Evolutionary conservation across 2,888 invertebrate genomes (phyloP), one percentile per base, ranked within the genome.

Genomic region (Platycheirus rosarum): DNA sequence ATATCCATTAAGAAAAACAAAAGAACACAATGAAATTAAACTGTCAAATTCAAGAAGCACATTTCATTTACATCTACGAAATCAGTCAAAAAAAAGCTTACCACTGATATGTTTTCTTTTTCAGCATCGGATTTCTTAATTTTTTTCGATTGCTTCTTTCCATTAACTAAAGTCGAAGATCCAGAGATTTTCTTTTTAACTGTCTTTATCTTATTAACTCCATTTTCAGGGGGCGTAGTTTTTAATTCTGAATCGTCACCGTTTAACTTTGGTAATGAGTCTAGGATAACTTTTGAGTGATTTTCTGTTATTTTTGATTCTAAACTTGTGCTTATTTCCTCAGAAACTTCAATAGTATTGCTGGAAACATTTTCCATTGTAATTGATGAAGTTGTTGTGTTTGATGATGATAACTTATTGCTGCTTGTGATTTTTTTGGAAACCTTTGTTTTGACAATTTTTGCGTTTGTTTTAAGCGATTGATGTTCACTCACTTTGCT

Each of bases 81-180:
- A n/a, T n/a, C n/a, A n/a, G n/a, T n/a, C n/a, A n/a, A n/a, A n/a
- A n/a, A n/a, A n/a, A n/a, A 18, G 70, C 87, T 93, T 90, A 94
- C 94, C 91, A 94, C 93, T 84, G 93, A 94, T 87, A 94, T 93
- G 87, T 93, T 94, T 87, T 94, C 93, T 89, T 93, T 93, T 86
- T 93, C 93, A 78, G 91, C 91, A 84, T 93, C 93, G 84, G 88
- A 91, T 87, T 93, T 93, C 88, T 93, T 93, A 60, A 92, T 92
- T 88, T 93, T 94, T 90, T 93, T 94, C 69, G 92, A 91, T 88
- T 93, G 93, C 89, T 92, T 93, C 88, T 92, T 93, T 18, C 86
- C 86, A 11, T 77, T 74, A 3, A 42, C 16, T 13, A 63, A 32
- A 42, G 14, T 63, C 9, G 60, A 42, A 11, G 68, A 68, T 7